Evolutionary conservation across 2,888 invertebrate species (phyloP).

Genomic region (Gryllus longicercus): DNA sequence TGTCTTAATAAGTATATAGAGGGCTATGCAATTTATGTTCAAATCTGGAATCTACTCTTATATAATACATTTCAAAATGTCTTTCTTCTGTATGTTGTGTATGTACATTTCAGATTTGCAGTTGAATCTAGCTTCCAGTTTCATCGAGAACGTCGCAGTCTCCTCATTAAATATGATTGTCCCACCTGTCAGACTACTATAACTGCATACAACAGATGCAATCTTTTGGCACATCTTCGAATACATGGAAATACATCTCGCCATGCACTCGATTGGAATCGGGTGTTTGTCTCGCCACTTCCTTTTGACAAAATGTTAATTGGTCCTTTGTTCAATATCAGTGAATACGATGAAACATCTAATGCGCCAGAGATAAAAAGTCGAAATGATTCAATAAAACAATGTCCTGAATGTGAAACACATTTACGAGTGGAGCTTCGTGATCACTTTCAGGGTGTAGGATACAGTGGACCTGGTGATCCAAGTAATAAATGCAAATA

Average conservation of each 20-base stretch:
- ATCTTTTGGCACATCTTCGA: not conserved
- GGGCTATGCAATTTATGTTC: too few relatives aligned
- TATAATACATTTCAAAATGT: too few relatives aligned
- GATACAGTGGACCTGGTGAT: not conserved
- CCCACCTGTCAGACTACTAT: not conserved
- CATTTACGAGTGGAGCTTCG: not conserved
- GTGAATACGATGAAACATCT: not conserved
- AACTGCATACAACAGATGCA: constrained; percentile 4
- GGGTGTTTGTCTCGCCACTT: not conserved
- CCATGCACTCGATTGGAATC: not conserved
- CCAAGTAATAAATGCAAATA: not conserved
- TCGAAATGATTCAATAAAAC: not conserved
- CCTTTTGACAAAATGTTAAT: constrained; percentile 17
- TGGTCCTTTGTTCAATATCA: not conserved
- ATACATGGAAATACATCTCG: not conserved
- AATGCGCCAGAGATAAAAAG: not conserved
- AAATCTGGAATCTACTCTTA: too few relatives aligned
- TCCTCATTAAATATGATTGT: not conserved
- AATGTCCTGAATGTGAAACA: not conserved
- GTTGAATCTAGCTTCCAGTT: not conserved
- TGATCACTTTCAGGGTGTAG: not conserved
- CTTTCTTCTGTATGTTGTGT: too few relatives aligned
- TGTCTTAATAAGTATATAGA: too few relatives aligned
- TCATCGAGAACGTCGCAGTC: not conserved
- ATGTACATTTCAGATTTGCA: not conserved